phyloP scores from a whole-genome alignment of 2,797 vertebrate species.

The Diplodus puntazzo region DNA sequence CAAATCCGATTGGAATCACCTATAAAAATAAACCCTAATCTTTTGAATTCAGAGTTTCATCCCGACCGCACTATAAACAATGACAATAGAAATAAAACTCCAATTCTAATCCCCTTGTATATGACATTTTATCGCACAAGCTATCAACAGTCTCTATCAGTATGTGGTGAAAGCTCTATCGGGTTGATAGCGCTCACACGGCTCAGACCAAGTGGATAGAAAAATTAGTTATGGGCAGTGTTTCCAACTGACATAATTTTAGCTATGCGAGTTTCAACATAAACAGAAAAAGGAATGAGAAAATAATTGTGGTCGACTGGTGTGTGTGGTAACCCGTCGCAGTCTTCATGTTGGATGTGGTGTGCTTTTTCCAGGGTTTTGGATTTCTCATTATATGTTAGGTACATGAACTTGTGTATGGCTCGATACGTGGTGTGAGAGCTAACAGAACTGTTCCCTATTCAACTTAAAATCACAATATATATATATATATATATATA shows the following conservation, averaged over 20 bases:
- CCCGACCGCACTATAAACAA: slow-evolving; percentile 33
- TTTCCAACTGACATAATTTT: slow-evolving; percentile 79
- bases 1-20: slow-evolving; percentile 46
- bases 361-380: slow-evolving; percentile 77
- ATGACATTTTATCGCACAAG: slow-evolving; percentile 19
- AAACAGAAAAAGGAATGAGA: slow-evolving; percentile 80
- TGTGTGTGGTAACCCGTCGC: slow-evolving; percentile 74
- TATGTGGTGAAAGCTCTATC: slow-evolving; percentile 31
- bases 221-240: slow-evolving; percentile 65
- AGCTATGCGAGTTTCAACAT: slow-evolving; percentile 77
- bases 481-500: too few species aligned
- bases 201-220: slow-evolving; percentile 58
- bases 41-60: slow-evolving; percentile 27
- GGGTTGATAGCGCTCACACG: slow-evolving; percentile 46
- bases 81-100: slow-evolving; percentile 30
- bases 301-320: slow-evolving; percentile 77
- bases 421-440: slow-evolving; percentile 39
- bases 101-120: slow-evolving; percentile 1
- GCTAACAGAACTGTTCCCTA: slow-evolving; percentile 29
- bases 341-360: slow-evolving; percentile 70
- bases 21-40: slow-evolving; percentile 51
- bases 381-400: slow-evolving; percentile 74
- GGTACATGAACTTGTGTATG: slow-evolving; percentile 63
- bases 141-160: slow-evolving; percentile 35
- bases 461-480: slow-evolving; percentile 49